A percentile compares a stretch with the other conserved stretches of the same genome.
Conservation (phyloP, 2,797 vertebrate genomes). For the Sebastiscus albofasciatus region DNA sequence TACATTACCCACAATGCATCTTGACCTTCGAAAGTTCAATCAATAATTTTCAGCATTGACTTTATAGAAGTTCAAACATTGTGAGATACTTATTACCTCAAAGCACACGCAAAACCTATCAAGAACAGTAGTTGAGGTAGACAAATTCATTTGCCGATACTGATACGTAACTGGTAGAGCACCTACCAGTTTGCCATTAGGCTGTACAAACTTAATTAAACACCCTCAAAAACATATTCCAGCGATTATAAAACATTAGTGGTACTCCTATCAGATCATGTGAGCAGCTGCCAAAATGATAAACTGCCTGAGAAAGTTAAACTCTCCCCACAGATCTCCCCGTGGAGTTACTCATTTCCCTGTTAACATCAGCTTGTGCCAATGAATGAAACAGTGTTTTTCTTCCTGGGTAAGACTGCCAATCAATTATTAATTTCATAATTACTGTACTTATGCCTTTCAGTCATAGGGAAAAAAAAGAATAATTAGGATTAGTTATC, state of each 20-base stretch:
- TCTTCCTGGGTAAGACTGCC: conserved; percentile 9
- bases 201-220: conserved; percentile 21
- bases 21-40: not conserved
- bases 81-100: not conserved
- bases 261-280: conserved; percentile 10
- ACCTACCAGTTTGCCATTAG: not conserved
- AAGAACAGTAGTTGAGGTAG: not conserved
- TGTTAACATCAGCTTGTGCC: conserved; percentile 44
- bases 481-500: conserved; percentile 38
- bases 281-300: conserved; percentile 35
- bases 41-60: not conserved
- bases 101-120: not conserved
- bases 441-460: conserved; percentile 36
- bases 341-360: conserved; percentile 3
- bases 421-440: conserved; percentile 49
- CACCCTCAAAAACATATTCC: not conserved
- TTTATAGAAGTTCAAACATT: not conserved
- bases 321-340: conserved; percentile 29
- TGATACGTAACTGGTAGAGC: not conserved
- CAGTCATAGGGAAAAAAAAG: conserved; percentile 14
- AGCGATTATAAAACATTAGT: not conserved
- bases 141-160: not conserved
- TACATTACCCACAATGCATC: not conserved
- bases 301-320: conserved; percentile 39
- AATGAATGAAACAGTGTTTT: conserved; percentile 33